These are phyloP conservation scores for Meloidogyne floridensis DNA, from an alignment of 1,140 invertebrate genomes.

Conservation along the genomic window DNA sequence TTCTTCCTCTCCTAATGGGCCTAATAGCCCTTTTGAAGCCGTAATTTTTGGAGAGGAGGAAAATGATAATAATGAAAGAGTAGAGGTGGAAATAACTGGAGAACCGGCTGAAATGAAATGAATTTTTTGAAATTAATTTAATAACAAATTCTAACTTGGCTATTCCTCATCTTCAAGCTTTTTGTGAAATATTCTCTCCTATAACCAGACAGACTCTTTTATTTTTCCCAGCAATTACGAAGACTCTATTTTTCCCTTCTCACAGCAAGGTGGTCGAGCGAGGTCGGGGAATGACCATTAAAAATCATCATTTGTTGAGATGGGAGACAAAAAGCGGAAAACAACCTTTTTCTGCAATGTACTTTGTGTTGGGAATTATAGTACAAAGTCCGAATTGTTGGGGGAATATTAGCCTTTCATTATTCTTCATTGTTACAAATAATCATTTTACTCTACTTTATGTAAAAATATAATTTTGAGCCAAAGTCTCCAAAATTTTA, in stretches of 20 bases:
- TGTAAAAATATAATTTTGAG: too few relatives aligned
- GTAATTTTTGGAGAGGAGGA: constrained; percentile 3
- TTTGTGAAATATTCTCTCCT: not conserved
- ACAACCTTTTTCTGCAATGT: not conserved
- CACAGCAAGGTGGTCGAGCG: not conserved
- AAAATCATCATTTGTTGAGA: not conserved
- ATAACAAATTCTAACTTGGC: too few relatives aligned
- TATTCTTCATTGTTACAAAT: too few relatives aligned
- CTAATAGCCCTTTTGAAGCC: constrained; percentile 5
- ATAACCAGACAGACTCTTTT: not conserved
- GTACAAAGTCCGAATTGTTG: too few relatives aligned
- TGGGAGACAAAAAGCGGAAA: not conserved
- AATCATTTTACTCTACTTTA: too few relatives aligned
- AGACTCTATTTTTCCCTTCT: not conserved
- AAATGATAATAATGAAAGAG: not conserved
- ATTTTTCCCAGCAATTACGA: not conserved
- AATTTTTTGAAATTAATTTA: not conserved
- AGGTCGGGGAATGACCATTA: not conserved
- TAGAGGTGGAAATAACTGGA: not conserved
- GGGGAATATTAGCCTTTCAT: too few relatives aligned
- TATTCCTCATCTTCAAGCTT: not conserved
- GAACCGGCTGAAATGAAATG: not conserved
- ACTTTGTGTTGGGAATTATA: not conserved
- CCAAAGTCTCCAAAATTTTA: too few relatives aligned
- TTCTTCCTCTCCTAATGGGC: constrained; percentile 25